Evolutionary conservation across 1,140 invertebrate genomes (phyloP).

Genomic region (Platorchestia sp.): DNA sequence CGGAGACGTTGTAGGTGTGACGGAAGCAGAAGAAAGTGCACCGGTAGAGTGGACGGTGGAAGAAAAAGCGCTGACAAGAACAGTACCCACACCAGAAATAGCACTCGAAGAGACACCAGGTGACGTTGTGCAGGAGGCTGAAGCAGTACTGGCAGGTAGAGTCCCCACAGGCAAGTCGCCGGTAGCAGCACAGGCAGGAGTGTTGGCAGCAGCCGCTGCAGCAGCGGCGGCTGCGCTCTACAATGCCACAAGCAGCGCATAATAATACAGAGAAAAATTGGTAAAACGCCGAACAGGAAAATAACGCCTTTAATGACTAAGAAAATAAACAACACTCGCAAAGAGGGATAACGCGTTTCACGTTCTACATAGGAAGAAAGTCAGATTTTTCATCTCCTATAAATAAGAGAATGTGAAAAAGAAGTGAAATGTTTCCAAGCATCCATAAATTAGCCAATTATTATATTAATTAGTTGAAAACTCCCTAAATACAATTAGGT

Average conservation of each 20-base stretch:
- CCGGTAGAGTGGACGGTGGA: neutral
- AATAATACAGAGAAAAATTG: neutral
- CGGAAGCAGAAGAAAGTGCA: neutral
- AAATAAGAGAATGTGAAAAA: too few relatives aligned
- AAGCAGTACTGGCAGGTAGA: neutral
- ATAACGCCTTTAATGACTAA: neutral
- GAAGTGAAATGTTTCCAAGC: too few relatives aligned
- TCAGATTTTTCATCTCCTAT: too few relatives aligned
- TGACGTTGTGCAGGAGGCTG: neutral
- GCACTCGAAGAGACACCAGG: neutral
- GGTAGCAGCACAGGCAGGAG: neutral
- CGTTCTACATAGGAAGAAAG: too few relatives aligned
- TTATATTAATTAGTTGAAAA: too few relatives aligned
- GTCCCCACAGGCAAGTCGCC: neutral
- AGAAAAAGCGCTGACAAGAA: neutral
- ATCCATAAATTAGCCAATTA: too few relatives aligned
- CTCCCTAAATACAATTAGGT: too few relatives aligned
- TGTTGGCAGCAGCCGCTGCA: neutral
- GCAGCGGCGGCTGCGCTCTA: constrained; percentile 11
- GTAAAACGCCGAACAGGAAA: neutral
- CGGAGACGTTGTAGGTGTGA: neutral
- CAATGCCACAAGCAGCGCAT: neutral
- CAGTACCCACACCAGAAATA: neutral
- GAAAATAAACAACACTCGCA: neutral
- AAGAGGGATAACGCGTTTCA: neutral